phyloP scores from a whole-genome alignment of 2,888 invertebrate species.

The Caprella mutica region DNA sequence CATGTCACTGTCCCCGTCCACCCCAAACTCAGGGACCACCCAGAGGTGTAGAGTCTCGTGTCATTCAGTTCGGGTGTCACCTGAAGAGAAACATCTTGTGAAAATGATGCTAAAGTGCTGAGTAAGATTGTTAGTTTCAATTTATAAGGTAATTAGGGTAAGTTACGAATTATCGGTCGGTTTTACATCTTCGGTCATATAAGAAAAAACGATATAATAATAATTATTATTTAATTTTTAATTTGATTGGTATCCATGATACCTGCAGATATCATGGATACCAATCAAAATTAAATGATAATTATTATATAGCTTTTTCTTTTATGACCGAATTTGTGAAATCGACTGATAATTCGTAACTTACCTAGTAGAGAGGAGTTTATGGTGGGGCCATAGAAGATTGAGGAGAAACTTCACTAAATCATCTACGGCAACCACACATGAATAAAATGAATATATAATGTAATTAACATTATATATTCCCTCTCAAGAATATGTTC shows the following conservation, averaged over 20 bases:
- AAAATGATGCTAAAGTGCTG: not conserved
- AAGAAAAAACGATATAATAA: too few relatives aligned
- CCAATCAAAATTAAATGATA: too few relatives aligned
- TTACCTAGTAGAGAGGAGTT: too few relatives aligned
- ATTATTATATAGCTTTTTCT: too few relatives aligned
- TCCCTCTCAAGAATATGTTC: not conserved
- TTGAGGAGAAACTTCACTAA: not conserved
- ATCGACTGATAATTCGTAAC: too few relatives aligned
- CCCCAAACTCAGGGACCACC: slow-evolving; percentile 48
- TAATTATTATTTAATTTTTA: not conserved
- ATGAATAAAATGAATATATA: not conserved
- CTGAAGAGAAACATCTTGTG: slow-evolving; percentile 14
- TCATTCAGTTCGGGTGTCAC: slow-evolving; percentile 24
- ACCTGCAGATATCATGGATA: too few relatives aligned
- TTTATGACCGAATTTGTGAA: too few relatives aligned
- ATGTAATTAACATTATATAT: not conserved
- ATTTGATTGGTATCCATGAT: too few relatives aligned
- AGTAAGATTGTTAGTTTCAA: not conserved
- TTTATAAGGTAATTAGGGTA: not conserved
- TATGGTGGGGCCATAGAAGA: too few relatives aligned
- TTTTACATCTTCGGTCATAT: too few relatives aligned
- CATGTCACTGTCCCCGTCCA: slow-evolving; percentile 65
- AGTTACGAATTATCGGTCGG: not conserved
- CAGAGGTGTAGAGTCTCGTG: slow-evolving; percentile 33
- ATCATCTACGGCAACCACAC: not conserved